Percentiles rank a stretch among this genome's conserved stretches.
Evolutionary conservation across 2,888 invertebrate genomes (phyloP).

Genomic region (Steinernema carpocapsae): DNA sequence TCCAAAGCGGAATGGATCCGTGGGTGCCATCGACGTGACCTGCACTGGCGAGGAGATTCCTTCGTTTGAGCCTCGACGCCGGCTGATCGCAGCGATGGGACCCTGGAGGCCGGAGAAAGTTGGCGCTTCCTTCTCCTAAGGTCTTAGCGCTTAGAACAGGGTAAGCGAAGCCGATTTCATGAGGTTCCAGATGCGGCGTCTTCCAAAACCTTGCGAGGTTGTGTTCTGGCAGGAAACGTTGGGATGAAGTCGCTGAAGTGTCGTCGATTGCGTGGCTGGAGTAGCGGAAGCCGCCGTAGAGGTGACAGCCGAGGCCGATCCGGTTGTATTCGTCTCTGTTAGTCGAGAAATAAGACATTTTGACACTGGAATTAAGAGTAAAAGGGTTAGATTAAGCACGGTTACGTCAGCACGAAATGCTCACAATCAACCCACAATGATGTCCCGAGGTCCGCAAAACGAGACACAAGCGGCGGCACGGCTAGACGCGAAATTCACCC

Average conservation of each 20-base stretch:
- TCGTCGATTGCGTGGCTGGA: not conserved
- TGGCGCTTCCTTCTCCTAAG: not conserved
- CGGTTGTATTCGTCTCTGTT: not conserved
- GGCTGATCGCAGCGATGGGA: constrained; percentile 20
- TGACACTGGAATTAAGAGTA: too few relatives aligned
- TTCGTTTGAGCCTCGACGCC: not conserved
- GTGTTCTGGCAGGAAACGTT: not conserved
- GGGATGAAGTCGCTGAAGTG: not conserved
- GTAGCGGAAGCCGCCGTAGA: not conserved
- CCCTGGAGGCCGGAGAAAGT: not conserved
- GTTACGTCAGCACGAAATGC: too few relatives aligned
- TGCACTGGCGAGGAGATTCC: constrained; percentile 9
- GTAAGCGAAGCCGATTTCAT: constrained; percentile 3
- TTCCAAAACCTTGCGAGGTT: constrained; percentile 1
- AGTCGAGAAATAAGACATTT: not conserved
- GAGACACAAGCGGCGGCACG: too few relatives aligned
- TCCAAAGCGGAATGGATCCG: not conserved
- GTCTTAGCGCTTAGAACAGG: not conserved
- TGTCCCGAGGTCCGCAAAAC: too few relatives aligned
- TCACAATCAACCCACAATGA: too few relatives aligned
- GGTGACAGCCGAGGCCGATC: not conserved
- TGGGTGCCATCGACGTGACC: not conserved
- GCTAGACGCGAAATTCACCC: too few relatives aligned
- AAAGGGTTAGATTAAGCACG: too few relatives aligned
- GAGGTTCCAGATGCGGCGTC: not conserved